These are phyloP conservation scores for Orientallactaga sibirica DNA, from an alignment of 2,797 vertebrate species.

Conservation along the genomic window DNA sequence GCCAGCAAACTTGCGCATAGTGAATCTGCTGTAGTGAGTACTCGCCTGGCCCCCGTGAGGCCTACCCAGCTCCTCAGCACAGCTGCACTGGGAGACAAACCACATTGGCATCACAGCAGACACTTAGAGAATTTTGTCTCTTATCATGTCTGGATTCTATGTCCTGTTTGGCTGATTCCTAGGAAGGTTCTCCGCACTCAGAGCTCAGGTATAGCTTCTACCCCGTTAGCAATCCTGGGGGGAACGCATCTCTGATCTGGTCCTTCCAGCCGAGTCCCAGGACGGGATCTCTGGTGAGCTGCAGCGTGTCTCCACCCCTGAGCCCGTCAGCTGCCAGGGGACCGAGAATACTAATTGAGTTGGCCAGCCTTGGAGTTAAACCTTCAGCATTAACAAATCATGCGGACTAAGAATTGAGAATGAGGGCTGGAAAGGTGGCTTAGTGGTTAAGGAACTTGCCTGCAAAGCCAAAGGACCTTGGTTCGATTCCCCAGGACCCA, in stretches of 20 bases:
- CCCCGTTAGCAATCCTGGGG: not conserved
- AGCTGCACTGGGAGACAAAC: not conserved
- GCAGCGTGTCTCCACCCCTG: not conserved
- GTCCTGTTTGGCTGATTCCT: conserved; percentile 25
- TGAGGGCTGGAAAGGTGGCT: not conserved
- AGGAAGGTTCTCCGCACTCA: not conserved
- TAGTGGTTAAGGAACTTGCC: not conserved
- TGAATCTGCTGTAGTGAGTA: not conserved
- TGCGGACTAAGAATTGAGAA: not conserved
- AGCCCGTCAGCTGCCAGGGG: not conserved
- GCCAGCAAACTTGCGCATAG: not conserved
- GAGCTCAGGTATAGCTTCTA: not conserved
- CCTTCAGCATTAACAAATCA: not conserved
- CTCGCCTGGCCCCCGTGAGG: not conserved
- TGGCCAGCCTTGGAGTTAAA: not conserved
- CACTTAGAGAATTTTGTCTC: not conserved
- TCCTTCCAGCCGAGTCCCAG: not conserved
- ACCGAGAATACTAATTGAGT: not conserved
- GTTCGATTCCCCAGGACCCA: not conserved
- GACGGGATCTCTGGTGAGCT: not conserved
- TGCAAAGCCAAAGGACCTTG: not conserved
- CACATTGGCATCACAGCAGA: no score
- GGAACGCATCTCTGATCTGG: not conserved
- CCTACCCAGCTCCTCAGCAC: not conserved
- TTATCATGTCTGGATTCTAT: not conserved